Conservation (phyloP, 2,797 vertebrate species). For the Tinamus major region DNA sequence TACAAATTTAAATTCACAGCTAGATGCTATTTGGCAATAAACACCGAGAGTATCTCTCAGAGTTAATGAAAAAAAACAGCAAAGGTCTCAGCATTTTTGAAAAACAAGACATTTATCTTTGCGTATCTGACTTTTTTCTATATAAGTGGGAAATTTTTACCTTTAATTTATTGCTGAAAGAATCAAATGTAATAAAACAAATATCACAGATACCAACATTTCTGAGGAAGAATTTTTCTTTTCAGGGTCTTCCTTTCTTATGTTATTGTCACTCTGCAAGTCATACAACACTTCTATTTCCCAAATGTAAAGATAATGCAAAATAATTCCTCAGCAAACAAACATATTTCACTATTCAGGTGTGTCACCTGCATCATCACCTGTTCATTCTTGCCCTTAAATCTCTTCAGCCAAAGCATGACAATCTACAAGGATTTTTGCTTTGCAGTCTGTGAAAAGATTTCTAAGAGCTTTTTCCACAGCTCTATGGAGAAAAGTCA, state of each 20-base stretch:
- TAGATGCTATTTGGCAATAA: background rate
- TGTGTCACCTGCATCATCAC: background rate
- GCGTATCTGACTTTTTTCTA: background rate
- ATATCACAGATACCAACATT: background rate
- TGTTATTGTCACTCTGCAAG: background rate
- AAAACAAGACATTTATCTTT: background rate
- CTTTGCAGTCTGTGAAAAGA: background rate
- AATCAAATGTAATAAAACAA: background rate
- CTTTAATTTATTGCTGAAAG: background rate
- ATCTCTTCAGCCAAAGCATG: background rate
- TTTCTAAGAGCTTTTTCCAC: background rate
- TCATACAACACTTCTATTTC: background rate
- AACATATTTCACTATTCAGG: background rate
- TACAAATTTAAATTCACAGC: background rate
- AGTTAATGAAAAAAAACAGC: background rate
- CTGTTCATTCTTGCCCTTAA: conserved; percentile 9
- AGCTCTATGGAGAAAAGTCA: background rate
- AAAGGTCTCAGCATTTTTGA: background rate
- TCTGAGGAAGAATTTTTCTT: background rate
- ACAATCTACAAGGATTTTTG: background rate
- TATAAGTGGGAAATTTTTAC: background rate
- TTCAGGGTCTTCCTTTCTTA: background rate
- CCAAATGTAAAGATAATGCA: conserved; percentile 23
- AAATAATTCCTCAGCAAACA: conserved; percentile 21
- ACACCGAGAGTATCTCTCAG: background rate